Evolutionary conservation across 2,797 vertebrate species (phyloP), one percentile per base, ranked within the genome.

Genomic region (Tokudaia muenninki): DNA sequence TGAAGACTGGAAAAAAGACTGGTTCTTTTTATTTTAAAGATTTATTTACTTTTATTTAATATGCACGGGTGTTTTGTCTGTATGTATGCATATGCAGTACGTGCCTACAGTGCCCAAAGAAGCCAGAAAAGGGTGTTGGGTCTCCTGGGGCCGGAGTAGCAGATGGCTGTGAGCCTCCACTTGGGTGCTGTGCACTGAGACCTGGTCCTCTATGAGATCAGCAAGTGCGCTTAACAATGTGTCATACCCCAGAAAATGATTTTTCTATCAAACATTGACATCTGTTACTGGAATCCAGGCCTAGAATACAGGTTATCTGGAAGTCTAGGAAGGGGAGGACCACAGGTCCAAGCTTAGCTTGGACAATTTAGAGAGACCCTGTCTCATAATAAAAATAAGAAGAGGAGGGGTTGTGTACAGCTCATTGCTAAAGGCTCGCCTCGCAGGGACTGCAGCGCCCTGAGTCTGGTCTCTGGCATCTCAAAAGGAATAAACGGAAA

Each of bases 241-340:
- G 6, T 50, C 83, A 6, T 50, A n/a, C 11, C 19, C 11, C 19
- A n/a, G 37, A 55, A 44, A 79, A 44, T 77, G 16, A 44, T 3
- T 87, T 97, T 91, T 75, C 50, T 96, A 41, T 92, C 79, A 44
- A 97, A 96, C 92, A 84, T 24, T 75, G 12, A 6, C 93, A 7
- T 77, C 55, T 47, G 16, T 59, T 26, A 24, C 55, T 2, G 1
- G n/a, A 17, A 21, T 41, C n/a, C 87, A 88, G 52, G 17, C 16
- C 52, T 75, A 4, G 29, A 41, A 55, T 41, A 11, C 50, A n/a
- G 37, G 87, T 31, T 44, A 44, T 3, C 59, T 59, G 7, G 55
- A 14, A 77, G 26, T 26, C 55, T 77, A 41, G 24, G n/a, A 57
- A 47, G 29, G 19, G 55, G 13, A n/a, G 11, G 29, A 24, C 22